Percentiles rank a stretch among this genome's conserved stretches.
Conservation (phyloP, 2,888 invertebrate genomes). For the Blastobasis adustella region DNA sequence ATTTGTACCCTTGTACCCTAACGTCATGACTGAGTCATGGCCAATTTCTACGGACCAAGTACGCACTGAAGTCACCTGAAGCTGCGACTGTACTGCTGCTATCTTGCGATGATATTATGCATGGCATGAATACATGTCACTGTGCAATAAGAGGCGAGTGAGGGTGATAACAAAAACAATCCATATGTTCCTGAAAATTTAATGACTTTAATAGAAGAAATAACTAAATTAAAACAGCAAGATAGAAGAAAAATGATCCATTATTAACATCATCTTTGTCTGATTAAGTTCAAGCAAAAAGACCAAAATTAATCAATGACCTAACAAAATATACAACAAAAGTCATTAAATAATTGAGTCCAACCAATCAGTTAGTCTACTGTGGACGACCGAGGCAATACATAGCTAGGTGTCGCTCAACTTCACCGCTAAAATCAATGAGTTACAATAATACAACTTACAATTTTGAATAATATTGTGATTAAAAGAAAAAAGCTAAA, state of each 20-base stretch:
- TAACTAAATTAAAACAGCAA: slow-evolving; percentile 76
- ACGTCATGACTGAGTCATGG: no score
- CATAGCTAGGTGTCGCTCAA: slow-evolving; percentile 42
- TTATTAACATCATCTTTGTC: slow-evolving; percentile 66
- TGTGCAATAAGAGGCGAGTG: not conserved
- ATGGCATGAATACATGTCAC: no score
- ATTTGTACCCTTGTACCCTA: no score
- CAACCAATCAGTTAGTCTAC: slow-evolving; percentile 60
- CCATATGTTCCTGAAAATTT: slow-evolving; percentile 69
- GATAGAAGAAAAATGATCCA: slow-evolving; percentile 69
- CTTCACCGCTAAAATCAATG: slow-evolving; percentile 63
- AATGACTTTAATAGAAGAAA: slow-evolving; percentile 74
- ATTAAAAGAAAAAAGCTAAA: slow-evolving; percentile 71
- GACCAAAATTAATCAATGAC: slow-evolving; percentile 75
- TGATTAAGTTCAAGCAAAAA: slow-evolving; percentile 65
- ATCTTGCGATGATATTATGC: no score
- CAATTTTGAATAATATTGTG: slow-evolving; percentile 74
- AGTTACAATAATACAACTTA: slow-evolving; percentile 69
- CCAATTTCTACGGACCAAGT: no score
- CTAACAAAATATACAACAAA: slow-evolving; percentile 76
- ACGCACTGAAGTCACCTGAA: no score
- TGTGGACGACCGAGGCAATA: slow-evolving; percentile 55
- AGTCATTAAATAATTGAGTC: slow-evolving; percentile 74
- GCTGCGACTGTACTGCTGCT: no score
- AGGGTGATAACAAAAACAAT: slow-evolving; percentile 29